phyloP scores from a whole-genome alignment of 2,888 invertebrate species.

The Copidosoma aretas region DNA sequence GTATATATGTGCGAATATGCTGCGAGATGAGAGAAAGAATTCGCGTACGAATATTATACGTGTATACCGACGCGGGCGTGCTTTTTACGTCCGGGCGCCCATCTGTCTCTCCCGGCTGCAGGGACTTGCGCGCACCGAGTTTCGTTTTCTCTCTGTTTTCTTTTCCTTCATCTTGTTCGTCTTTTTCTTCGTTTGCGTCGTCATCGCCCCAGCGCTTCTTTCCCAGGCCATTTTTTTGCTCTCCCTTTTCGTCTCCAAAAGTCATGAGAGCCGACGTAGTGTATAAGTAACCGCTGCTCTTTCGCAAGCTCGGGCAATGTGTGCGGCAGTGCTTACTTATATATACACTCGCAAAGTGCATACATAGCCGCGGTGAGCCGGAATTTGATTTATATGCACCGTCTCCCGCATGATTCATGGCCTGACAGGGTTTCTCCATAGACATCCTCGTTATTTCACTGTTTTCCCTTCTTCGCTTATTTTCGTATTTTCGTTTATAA shows the following conservation, averaged over 20 bases:
- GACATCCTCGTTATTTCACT: no score
- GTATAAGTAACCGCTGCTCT: no score
- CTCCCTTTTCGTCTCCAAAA: not conserved
- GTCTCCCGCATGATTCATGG: not conserved
- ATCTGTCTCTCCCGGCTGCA: constrained; percentile 36
- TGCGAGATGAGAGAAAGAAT: constrained; percentile 21
- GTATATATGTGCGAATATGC: no score
- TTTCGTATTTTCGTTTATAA: no score
- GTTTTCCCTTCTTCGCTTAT: not conserved
- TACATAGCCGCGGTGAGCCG: not conserved
- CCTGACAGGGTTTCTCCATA: no score
- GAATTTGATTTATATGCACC: constrained; percentile 1
- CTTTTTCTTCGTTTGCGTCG: constrained; percentile 20
- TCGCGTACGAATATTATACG: no score
- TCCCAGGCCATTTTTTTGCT: constrained; percentile 32
- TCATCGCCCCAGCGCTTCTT: constrained; percentile 8
- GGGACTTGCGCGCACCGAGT: no score
- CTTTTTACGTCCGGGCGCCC: constrained; percentile 35
- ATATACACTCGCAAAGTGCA: not conserved
- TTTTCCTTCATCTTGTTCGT: not conserved
- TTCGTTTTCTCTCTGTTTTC: no score
- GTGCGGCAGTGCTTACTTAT: not conserved
- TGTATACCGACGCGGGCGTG: not conserved
- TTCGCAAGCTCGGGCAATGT: not conserved
- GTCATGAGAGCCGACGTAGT: not conserved